phyloP scores from a whole-genome alignment of 2,113 vertebrate genomes.

The Carlito syrichta region DNA sequence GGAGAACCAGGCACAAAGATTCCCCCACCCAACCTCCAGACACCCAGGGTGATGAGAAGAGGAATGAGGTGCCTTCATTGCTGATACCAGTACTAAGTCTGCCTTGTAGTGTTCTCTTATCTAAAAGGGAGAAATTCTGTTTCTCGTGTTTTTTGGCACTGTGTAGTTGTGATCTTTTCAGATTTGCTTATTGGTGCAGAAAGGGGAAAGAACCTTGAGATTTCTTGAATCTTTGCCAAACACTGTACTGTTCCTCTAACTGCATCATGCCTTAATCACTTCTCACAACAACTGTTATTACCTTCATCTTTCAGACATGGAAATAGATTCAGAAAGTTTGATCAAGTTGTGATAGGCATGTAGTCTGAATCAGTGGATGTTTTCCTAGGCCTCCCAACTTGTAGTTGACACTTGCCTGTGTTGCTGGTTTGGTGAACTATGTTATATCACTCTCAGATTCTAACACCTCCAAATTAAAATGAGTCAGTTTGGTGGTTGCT shows the following conservation, averaged over 20 bases:
- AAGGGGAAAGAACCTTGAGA: not conserved
- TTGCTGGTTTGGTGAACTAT: not conserved
- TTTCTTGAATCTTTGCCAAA: not conserved
- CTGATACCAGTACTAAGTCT: not conserved
- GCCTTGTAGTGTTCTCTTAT: accelerated
- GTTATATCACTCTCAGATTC: not conserved
- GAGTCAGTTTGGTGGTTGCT: not conserved
- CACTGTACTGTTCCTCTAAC: not conserved
- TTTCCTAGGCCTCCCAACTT: not conserved
- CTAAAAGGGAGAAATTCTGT: accelerated
- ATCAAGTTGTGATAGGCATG: not conserved
- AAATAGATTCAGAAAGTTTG: not conserved
- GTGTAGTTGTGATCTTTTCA: not conserved
- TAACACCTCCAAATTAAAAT: not conserved
- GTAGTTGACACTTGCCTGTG: accelerated
- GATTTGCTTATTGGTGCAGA: not conserved
- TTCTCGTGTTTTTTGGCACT: not conserved
- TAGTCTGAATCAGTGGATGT: not conserved
- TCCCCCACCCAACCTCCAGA: not conserved
- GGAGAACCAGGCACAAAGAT: not conserved
- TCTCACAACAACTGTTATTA: not conserved
- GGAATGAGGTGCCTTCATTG: not conserved
- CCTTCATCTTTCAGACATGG: not conserved
- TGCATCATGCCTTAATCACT: not conserved
- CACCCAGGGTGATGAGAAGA: not conserved